These are phyloP conservation scores for Oryzias curvinotus DNA, from an alignment of 2,113 vertebrate species.

Conservation along the genomic window DNA sequence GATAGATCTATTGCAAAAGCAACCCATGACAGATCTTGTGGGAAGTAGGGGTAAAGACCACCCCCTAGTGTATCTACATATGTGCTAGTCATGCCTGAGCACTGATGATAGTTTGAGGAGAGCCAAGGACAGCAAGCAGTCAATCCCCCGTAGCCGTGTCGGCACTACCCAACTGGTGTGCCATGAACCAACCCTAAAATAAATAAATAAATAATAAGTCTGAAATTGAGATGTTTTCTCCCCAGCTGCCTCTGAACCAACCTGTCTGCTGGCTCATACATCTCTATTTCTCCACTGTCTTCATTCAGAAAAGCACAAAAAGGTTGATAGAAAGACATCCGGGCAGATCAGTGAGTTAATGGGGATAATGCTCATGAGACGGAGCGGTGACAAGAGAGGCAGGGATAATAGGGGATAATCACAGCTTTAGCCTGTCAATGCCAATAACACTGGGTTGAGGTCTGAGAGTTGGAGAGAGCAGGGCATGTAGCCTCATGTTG, in stretches of 20 bases:
- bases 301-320: background rate
- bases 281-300: background rate
- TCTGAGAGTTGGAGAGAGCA: slow-evolving; percentile 42
- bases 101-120: too few species aligned
- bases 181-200: too few species aligned
- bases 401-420: slow-evolving; percentile 65
- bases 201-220: too few species aligned
- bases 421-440: slow-evolving; percentile 51
- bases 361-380: slow-evolving; percentile 24
- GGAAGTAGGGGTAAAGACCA: too few species aligned
- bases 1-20: too few species aligned
- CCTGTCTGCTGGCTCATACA: background rate
- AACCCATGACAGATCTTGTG: too few species aligned
- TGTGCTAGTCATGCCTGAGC: too few species aligned
- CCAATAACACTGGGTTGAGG: slow-evolving; percentile 40
- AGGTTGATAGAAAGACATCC: slow-evolving; percentile 4
- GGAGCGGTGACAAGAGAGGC: slow-evolving; percentile 32
- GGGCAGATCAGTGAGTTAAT: slow-evolving; percentile 17
- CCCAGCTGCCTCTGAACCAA: background rate
- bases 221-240: background rate
- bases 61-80: too few species aligned
- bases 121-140: too few species aligned
- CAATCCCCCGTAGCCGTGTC: too few species aligned
- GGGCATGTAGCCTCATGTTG: slow-evolving; percentile 26
- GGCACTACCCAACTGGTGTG: too few species aligned